Evolutionary conservation across 2,888 invertebrate species (phyloP).

Genomic region (Pegoplata infirma): DNA sequence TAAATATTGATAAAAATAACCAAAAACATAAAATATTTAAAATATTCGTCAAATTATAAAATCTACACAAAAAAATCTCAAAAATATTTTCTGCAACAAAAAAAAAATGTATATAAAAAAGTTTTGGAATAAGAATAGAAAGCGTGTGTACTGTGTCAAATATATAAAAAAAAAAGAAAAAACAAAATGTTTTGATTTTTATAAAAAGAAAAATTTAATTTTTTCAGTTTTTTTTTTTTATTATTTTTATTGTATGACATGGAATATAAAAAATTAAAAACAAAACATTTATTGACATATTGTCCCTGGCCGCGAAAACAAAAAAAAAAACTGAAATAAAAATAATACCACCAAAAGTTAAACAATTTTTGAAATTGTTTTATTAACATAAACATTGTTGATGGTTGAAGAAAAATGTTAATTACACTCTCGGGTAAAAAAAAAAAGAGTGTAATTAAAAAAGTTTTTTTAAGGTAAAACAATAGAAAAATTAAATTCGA

Average conservation of each 20-base stretch:
- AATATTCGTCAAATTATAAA: conserved; percentile 10
- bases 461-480: no score
- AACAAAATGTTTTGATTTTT: no score
- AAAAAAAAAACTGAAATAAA: background rate
- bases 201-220: conserved; percentile 3
- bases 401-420: no score
- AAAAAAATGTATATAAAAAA: background rate
- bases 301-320: conserved; percentile 19
- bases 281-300: conserved; percentile 27
- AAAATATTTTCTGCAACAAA: background rate
- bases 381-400: background rate
- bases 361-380: background rate
- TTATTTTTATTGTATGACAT: no score
- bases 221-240: background rate
- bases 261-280: background rate
- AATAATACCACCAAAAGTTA: background rate
- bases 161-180: background rate
- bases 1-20: conserved; percentile 24
- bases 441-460: background rate
- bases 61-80: background rate
- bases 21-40: conserved; percentile 26
- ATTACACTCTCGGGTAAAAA: no score
- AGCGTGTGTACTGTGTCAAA: background rate
- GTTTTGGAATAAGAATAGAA: background rate
- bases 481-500: no score